A percentile compares a stretch with the other conserved stretches of the same genome.
Evolutionary conservation across 2,888 invertebrate species (phyloP).

Genomic region (Pasiphila rectangulata): DNA sequence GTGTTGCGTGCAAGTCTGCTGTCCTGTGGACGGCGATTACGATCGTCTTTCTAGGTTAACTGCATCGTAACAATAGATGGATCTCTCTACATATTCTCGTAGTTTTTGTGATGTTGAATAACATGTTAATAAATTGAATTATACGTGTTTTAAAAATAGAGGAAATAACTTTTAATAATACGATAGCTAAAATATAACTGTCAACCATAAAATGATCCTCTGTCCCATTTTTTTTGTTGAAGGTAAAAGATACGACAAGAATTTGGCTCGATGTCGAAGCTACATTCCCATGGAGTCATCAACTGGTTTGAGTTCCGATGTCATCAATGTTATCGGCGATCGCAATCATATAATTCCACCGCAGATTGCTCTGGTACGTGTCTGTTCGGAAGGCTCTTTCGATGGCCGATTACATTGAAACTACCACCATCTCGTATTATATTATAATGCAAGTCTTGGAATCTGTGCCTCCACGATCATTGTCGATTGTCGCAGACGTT

Average conservation of each 20-base stretch:
- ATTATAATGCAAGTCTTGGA: neutral
- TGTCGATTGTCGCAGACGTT: slow-evolving; percentile 13
- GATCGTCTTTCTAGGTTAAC: slow-evolving; percentile 34
- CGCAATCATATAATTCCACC: slow-evolving; percentile 9
- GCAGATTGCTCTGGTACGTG: slow-evolving; percentile 13
- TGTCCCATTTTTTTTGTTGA: neutral
- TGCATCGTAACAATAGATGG: slow-evolving; percentile 14
- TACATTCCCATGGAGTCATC: neutral
- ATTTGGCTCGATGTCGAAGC: neutral
- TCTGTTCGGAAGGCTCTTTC: slow-evolving; percentile 2
- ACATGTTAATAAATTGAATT: neutral
- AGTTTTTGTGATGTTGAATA: slow-evolving; percentile 4
- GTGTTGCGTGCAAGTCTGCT: slow-evolving; percentile 8
- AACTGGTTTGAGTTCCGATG: neutral
- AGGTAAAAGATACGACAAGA: neutral
- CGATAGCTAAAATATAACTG: too few relatives aligned
- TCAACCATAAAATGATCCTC: neutral
- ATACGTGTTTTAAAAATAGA: too few relatives aligned
- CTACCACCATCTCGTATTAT: neutral
- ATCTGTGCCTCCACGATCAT: neutral
- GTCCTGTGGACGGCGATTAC: slow-evolving; percentile 16
- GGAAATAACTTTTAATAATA: too few relatives aligned
- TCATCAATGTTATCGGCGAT: slow-evolving; percentile 3
- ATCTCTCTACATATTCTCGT: slow-evolving; percentile 3
- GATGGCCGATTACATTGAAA: neutral